phyloP scores from a whole-genome alignment of 2,113 vertebrate genomes.

The Sapajus apella region DNA sequence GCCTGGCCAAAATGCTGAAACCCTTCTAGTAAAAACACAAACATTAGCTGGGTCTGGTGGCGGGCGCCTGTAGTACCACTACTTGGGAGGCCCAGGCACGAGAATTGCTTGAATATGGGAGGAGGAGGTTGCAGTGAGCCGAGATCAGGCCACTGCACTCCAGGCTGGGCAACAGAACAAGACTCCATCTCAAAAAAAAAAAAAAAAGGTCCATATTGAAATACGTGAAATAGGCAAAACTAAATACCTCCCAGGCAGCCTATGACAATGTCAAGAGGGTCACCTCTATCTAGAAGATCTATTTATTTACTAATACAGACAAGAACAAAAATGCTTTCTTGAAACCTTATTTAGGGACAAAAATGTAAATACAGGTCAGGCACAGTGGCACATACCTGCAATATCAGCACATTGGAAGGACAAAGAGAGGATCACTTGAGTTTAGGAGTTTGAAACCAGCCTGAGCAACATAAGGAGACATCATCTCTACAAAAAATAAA shows the following conservation, averaged over 20 bases:
- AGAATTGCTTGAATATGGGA: neutral
- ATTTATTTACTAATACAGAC: constrained; percentile 22
- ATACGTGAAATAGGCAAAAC: constrained; percentile 6
- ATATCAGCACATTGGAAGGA: too few relatives aligned
- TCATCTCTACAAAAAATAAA: too few relatives aligned
- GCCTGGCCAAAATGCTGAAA: too few relatives aligned
- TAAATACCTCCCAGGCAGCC: neutral
- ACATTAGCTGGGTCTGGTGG: neutral
- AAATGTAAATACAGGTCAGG: neutral
- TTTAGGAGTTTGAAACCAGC: too few relatives aligned
- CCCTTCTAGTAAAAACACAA: too few relatives aligned
- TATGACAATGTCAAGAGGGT: neutral
- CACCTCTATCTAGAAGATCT: neutral
- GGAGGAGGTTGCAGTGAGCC: neutral
- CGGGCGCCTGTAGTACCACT: neutral
- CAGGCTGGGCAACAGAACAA: neutral
- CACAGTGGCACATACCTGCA: too few relatives aligned
- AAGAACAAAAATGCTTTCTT: neutral
- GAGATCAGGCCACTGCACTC: neutral
- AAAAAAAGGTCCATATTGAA: neutral
- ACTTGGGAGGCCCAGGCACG: neutral
- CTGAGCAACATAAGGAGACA: too few relatives aligned
- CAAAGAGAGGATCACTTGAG: too few relatives aligned
- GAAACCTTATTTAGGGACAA: constrained; percentile 34
- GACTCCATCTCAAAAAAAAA: neutral